Evolutionary conservation across 2,797 vertebrate species (phyloP).

Genomic region (Erethizon dorsatum): DNA sequence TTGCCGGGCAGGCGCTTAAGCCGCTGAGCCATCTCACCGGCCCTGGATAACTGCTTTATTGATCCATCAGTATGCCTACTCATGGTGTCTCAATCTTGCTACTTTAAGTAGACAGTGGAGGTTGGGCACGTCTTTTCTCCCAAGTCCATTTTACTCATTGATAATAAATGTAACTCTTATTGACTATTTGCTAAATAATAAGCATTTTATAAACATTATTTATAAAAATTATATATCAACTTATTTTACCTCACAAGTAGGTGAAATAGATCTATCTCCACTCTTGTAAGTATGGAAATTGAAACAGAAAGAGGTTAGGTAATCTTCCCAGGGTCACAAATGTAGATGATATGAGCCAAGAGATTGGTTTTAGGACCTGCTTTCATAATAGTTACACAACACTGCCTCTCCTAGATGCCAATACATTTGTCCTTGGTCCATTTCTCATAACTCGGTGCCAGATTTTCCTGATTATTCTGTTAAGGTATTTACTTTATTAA

Average conservation of each 20-base stretch:
- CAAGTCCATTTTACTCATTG: neutral
- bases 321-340: neutral
- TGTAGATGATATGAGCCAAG: neutral
- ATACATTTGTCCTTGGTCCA: neutral
- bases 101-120: neutral
- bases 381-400: neutral
- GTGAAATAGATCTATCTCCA: neutral
- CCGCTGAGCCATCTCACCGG: too few species aligned
- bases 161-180: neutral
- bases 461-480: neutral
- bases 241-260: constrained; percentile 3
- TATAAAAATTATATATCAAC: neutral
- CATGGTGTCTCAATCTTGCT: neutral
- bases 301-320: neutral
- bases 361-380: neutral
- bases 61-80: neutral
- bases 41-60: neutral
- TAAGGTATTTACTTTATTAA: constrained; percentile 1
- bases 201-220: neutral
- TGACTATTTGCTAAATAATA: constrained; percentile 20
- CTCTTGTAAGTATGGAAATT: neutral
- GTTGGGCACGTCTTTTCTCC: neutral
- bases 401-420: neutral
- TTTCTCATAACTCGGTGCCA: neutral
- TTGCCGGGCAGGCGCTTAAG: too few species aligned